Evolutionary conservation across 2,888 invertebrate species (phyloP).

Genomic region (Ariolimax columbianus): DNA sequence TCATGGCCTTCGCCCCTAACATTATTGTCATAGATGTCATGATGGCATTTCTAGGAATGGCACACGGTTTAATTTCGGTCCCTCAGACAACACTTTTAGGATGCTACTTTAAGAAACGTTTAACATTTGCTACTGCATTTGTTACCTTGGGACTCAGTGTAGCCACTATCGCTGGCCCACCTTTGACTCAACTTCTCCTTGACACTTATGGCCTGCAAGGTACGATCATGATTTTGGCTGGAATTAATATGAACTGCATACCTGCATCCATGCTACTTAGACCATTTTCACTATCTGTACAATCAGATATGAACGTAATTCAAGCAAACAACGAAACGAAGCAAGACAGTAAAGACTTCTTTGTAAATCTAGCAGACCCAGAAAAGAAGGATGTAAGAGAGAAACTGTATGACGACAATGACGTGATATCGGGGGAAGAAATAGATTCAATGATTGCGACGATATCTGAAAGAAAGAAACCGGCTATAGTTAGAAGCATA

Average conservation of each 20-base stretch:
- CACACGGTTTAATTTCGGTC: conserved; percentile 13
- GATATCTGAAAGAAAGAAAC: not conserved
- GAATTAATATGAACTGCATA: conserved; percentile 24
- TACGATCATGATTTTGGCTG: conserved; percentile 18
- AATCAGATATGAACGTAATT: not conserved
- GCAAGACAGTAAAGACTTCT: not conserved
- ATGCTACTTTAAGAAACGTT: conserved; percentile 34
- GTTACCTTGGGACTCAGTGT: conserved; percentile 33
- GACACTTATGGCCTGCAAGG: conserved; percentile 32
- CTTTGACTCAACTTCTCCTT: conserved; percentile 16
- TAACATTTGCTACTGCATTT: conserved; percentile 30
- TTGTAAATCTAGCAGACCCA: too few relatives aligned
- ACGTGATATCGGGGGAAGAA: not conserved
- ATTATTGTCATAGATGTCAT: conserved; percentile 18
- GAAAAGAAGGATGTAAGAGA: not conserved
- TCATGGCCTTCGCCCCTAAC: conserved; percentile 30
- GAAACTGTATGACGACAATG: not conserved
- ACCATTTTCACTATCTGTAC: not conserved
- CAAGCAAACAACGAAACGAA: not conserved
- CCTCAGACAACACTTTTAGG: conserved; percentile 34
- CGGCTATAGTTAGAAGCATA: not conserved
- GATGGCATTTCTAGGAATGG: not conserved
- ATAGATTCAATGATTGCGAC: not conserved
- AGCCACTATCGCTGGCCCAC: conserved; percentile 27
- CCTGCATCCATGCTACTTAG: conserved; percentile 26